Conservation (phyloP, 2,113 vertebrate genomes). For the Okapia johnstoni region DNA sequence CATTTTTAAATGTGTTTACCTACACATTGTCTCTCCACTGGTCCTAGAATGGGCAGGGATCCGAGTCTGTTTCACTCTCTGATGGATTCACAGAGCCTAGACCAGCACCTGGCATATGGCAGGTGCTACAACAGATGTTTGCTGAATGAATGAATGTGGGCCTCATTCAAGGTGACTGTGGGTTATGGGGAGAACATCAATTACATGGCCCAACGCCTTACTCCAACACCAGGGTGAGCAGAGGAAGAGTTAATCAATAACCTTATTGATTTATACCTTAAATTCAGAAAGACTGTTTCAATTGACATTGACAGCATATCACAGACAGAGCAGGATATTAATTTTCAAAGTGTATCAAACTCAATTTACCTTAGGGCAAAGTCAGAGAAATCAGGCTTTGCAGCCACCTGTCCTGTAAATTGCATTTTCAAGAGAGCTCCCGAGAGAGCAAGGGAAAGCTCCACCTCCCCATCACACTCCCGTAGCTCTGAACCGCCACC, state of each 20-base stretch:
- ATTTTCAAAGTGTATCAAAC: background rate
- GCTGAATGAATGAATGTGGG: background rate
- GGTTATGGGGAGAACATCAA: too few species aligned
- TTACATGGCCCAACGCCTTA: fast-evolving
- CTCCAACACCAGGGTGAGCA: too few species aligned
- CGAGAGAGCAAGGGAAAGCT: fast-evolving
- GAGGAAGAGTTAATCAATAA: background rate
- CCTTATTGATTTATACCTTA: background rate
- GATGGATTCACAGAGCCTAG: background rate
- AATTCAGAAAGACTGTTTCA: background rate
- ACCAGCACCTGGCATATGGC: background rate
- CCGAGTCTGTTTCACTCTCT: background rate
- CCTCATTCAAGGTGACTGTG: background rate
- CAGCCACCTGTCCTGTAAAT: background rate
- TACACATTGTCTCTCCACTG: too few species aligned
- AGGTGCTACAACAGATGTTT: background rate
- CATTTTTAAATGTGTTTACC: background rate
- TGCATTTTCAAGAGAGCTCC: background rate
- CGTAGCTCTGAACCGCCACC: background rate
- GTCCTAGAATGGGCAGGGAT: background rate
- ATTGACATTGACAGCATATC: too few species aligned
- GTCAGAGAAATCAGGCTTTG: background rate
- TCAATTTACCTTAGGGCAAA: background rate
- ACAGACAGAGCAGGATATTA: background rate
- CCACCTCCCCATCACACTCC: background rate